phyloP scores from a whole-genome alignment of 35 echinoderm and acorn worm genomes.

The Stichopus chloronotus region DNA sequence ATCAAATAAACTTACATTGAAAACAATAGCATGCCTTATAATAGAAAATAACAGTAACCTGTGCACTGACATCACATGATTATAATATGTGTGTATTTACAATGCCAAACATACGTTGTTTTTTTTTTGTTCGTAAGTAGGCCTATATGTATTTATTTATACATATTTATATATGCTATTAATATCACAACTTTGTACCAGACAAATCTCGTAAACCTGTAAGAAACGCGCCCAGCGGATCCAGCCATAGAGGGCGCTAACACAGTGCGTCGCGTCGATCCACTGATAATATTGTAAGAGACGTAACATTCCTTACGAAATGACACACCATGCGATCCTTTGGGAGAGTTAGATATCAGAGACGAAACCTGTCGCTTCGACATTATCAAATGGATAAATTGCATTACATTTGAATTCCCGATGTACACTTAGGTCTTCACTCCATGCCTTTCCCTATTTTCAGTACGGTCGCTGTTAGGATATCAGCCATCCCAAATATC shows the following conservation, averaged over 20 bases:
- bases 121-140: background rate
- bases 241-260: constrained; percentile 33
- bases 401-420: too few relatives aligned
- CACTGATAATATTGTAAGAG: too few relatives aligned
- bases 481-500: too few relatives aligned
- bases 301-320: too few relatives aligned
- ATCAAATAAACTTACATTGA: background rate
- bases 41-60: background rate
- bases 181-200: background rate
- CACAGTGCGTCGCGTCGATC: background rate
- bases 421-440: too few relatives aligned
- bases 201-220: background rate
- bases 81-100: background rate
- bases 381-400: too few relatives aligned
- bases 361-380: too few relatives aligned
- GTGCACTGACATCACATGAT: background rate
- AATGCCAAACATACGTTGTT: background rate
- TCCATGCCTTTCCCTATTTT: too few relatives aligned
- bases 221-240: constrained; percentile 8
- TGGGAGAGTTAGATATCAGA: too few relatives aligned
- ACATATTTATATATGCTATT: background rate
- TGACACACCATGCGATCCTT: too few relatives aligned
- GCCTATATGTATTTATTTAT: background rate
- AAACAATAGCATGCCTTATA: background rate
- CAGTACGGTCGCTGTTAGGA: too few relatives aligned